These are phyloP conservation scores for Poeciliopsis gracilis DNA, from an alignment of 2,797 vertebrate genomes.

Conservation along the genomic window DNA sequence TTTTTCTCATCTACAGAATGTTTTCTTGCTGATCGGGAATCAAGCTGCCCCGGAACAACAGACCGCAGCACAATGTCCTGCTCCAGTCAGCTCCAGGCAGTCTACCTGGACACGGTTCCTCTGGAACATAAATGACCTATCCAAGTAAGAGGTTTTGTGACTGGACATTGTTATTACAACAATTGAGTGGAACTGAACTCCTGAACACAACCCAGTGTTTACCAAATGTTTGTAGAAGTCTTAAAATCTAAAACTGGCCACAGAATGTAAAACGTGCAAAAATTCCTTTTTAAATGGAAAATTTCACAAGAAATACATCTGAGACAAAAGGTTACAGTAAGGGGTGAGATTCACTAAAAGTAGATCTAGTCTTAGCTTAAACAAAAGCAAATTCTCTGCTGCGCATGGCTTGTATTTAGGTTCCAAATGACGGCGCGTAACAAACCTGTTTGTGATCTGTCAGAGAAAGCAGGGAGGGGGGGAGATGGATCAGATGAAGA, in stretches of 20 bases:
- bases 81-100: background rate
- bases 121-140: background rate
- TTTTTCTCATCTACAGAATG: background rate
- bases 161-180: background rate
- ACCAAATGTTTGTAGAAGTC: background rate
- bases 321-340: background rate
- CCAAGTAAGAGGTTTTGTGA: background rate
- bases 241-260: background rate
- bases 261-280: background rate
- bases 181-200: background rate
- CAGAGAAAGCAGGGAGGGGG: constrained; percentile 36
- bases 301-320: constrained; percentile 1
- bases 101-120: background rate
- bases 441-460: constrained; percentile 59
- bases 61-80: background rate
- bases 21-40: background rate
- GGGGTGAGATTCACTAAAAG: background rate
- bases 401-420: background rate
- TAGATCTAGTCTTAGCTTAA: background rate
- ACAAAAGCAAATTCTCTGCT: background rate
- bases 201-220: background rate
- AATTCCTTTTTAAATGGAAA: background rate
- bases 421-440: background rate
- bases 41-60: background rate
- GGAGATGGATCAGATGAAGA: constrained; percentile 40